phyloP scores from a whole-genome alignment of 2,888 invertebrate genomes.

The Tricholauxania praeusta region DNA sequence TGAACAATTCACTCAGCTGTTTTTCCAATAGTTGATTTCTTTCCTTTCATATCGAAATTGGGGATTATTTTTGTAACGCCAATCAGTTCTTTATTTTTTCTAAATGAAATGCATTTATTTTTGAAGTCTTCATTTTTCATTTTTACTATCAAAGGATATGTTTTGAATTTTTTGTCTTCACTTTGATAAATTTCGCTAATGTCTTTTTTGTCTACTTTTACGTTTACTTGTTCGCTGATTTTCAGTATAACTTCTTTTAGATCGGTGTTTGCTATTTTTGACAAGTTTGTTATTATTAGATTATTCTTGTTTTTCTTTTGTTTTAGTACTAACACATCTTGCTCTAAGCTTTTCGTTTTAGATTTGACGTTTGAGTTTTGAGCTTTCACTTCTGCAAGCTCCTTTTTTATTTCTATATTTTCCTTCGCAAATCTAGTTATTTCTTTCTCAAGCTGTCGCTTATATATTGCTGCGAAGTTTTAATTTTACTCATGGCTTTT shows the following conservation, averaged over 20 bases:
- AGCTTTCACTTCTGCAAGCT: conserved; percentile 16
- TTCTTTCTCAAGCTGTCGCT: conserved; percentile 25
- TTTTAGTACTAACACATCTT: conserved; percentile 16
- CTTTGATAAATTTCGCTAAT: neutral
- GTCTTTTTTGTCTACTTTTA: no score
- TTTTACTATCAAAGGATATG: neutral
- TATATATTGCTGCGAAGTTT: conserved; percentile 14
- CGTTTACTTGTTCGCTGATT: neutral
- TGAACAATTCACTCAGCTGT: no score
- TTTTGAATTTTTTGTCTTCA: conserved; percentile 14
- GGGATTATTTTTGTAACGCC: no score
- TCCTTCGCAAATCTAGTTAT: conserved; percentile 25
- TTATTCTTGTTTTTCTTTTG: no score
- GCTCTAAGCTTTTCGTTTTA: conserved; percentile 12
- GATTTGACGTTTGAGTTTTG: conserved; percentile 12
- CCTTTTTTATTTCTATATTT: conserved; percentile 29
- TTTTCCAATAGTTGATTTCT: no score
- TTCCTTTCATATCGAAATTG: no score
- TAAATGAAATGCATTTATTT: no score
- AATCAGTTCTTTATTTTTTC: no score
- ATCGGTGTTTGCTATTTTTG: conserved; percentile 2
- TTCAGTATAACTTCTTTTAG: neutral
- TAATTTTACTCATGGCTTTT: conserved; percentile 10
- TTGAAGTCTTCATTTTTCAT: no score
- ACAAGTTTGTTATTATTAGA: conserved; percentile 19